phyloP scores from a whole-genome alignment of 2,888 invertebrate genomes.

The Campoletis raptor region DNA sequence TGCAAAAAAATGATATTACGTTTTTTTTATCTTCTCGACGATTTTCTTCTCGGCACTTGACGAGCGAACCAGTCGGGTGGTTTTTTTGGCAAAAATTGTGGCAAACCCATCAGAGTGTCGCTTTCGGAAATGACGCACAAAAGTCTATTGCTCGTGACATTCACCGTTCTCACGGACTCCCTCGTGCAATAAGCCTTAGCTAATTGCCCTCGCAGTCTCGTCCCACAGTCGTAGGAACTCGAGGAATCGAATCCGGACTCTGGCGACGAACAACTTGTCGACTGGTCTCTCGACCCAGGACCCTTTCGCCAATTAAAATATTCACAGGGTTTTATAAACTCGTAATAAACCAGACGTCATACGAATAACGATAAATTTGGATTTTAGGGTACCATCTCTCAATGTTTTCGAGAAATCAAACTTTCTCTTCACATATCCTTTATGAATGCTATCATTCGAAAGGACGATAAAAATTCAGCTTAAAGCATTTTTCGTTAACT shows the following conservation, averaged over 20 bases:
- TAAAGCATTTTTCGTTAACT: too few relatives aligned
- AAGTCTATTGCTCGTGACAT: slow-evolving; percentile 59
- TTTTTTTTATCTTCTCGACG: slow-evolving; percentile 36
- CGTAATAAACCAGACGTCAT: background rate
- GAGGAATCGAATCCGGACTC: slow-evolving; percentile 30
- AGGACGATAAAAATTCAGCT: too few relatives aligned
- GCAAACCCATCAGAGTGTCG: slow-evolving; percentile 58
- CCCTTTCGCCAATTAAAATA: slow-evolving; percentile 36
- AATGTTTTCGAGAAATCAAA: background rate
- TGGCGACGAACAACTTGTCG: slow-evolving; percentile 39
- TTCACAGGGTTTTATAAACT: background rate
- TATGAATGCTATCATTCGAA: background rate
- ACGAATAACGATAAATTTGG: background rate
- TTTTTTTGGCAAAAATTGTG: slow-evolving; percentile 62
- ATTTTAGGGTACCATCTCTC: too few relatives aligned
- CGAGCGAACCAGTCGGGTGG: slow-evolving; percentile 61
- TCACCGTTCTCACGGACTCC: slow-evolving; percentile 54
- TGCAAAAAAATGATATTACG: background rate
- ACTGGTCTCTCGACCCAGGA: slow-evolving; percentile 33
- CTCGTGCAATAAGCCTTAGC: slow-evolving; percentile 55
- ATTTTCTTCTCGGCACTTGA: slow-evolving; percentile 51
- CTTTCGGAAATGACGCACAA: slow-evolving; percentile 69
- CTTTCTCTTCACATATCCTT: background rate
- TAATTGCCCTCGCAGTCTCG: slow-evolving; percentile 46
- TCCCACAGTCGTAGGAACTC: slow-evolving; percentile 36